Conservation (phyloP, 2,797 vertebrate species). For the Nannoperca australis region DNA sequence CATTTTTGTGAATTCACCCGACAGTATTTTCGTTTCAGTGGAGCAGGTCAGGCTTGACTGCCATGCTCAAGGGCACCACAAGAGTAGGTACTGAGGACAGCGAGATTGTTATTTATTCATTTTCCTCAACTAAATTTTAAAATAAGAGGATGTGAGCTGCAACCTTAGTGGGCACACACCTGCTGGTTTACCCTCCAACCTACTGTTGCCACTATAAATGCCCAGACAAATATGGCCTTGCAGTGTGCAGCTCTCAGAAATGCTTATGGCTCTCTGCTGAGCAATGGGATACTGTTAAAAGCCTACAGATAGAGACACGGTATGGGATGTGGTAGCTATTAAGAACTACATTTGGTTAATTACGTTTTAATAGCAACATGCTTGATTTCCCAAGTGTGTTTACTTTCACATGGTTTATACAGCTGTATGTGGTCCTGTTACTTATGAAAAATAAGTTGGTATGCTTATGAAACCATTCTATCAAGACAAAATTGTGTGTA, state of each 20-base stretch:
- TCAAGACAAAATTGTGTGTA: not conserved
- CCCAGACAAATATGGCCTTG: constrained; percentile 18
- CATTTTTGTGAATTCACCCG: no score
- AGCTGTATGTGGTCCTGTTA: not conserved
- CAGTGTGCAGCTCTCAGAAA: constrained; percentile 41
- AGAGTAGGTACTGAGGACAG: constrained; percentile 5
- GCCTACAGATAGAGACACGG: constrained; percentile 33
- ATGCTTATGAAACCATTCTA: not conserved
- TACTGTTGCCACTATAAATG: constrained; percentile 29
- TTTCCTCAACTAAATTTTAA: not conserved
- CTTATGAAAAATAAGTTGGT: not conserved
- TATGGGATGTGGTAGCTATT: constrained; percentile 36
- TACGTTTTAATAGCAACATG: constrained; percentile 46
- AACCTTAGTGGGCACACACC: constrained; percentile 6
- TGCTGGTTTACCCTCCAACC: constrained; percentile 32
- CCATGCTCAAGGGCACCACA: not conserved
- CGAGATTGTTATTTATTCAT: not conserved
- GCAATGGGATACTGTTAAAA: constrained; percentile 50
- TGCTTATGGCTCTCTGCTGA: constrained; percentile 50
- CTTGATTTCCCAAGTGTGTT: constrained; percentile 60
- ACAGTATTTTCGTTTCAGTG: not conserved
- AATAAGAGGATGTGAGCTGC: not conserved
- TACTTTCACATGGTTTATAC: constrained; percentile 13
- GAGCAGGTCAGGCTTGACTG: not conserved
- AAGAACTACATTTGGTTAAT: constrained; percentile 55